Evolutionary conservation across 2,888 invertebrate genomes (phyloP).

Genomic region (Philhelius pedissequus): DNA sequence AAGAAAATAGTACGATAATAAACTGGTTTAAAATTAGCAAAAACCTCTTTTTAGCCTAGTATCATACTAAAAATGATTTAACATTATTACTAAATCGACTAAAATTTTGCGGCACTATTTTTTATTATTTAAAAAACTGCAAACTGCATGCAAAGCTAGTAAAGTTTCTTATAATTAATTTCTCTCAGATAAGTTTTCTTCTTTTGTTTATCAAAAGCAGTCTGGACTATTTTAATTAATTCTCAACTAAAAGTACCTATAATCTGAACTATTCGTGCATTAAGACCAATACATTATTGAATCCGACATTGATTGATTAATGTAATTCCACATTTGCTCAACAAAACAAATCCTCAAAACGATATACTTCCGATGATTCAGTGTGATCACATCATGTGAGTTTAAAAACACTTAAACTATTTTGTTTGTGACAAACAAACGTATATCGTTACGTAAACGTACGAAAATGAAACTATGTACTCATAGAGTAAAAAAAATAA

Average conservation of each 20-base stretch:
- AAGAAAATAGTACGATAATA: too few relatives aligned
- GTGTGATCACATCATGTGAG: conserved; percentile 18
- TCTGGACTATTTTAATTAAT: background rate
- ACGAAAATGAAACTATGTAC: background rate
- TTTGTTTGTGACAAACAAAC: background rate
- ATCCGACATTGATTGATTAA: conserved; percentile 13
- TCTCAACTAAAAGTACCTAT: background rate
- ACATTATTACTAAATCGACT: too few relatives aligned
- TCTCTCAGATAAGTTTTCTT: too few relatives aligned
- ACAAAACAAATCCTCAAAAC: background rate
- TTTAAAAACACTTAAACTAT: conserved; percentile 2
- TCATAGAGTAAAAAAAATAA: background rate
- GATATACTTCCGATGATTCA: conserved; percentile 1
- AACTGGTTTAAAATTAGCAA: too few relatives aligned
- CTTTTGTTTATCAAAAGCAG: background rate
- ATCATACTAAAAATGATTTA: too few relatives aligned
- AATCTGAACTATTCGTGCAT: background rate
- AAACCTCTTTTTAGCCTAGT: too few relatives aligned
- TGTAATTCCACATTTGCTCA: background rate
- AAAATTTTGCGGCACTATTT: too few relatives aligned
- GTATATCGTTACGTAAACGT: background rate
- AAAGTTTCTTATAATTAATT: too few relatives aligned
- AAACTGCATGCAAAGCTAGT: too few relatives aligned
- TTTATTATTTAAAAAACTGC: too few relatives aligned
- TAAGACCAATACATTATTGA: conserved; percentile 1